A percentile compares a stretch with the other conserved stretches of the same genome.
These are phyloP conservation scores for Orthonychiurus folsomi DNA, from an alignment of 2,888 invertebrate species.

Conservation along the genomic window DNA sequence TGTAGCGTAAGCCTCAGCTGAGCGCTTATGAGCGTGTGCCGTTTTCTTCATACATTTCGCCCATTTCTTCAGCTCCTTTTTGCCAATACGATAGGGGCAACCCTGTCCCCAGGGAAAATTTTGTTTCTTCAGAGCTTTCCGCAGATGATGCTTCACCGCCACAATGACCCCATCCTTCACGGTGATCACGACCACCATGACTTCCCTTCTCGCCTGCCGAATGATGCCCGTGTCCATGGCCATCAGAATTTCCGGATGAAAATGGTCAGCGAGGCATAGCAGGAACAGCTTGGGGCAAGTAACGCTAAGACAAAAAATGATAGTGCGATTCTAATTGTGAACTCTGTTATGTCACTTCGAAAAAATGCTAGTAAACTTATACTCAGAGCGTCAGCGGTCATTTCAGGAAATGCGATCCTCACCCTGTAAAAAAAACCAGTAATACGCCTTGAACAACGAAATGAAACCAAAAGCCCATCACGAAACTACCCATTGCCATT, in stretches of 20 bases:
- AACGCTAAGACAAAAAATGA: not conserved
- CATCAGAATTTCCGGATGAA: constrained; percentile 14
- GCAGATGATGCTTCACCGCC: constrained; percentile 12
- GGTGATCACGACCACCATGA: constrained; percentile 7
- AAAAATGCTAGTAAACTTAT: constrained; percentile 18
- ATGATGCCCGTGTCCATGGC: constrained; percentile 20
- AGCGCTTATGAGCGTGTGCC: constrained; percentile 25
- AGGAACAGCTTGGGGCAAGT: not conserved
- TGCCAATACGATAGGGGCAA: constrained; percentile 34
- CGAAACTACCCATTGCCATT: too few relatives aligned
- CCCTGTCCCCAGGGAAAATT: constrained; percentile 8
- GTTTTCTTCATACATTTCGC: constrained; percentile 33
- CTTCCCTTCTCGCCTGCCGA: constrained; percentile 8
- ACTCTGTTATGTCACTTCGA: not conserved
- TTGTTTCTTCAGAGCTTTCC: constrained; percentile 4
- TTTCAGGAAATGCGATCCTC: constrained; percentile 52
- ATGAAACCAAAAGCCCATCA: too few relatives aligned
- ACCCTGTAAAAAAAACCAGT: too few relatives aligned
- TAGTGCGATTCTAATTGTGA: not conserved
- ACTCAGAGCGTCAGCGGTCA: constrained; percentile 29
- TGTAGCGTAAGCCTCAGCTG: constrained; percentile 32
- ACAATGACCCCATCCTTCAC: constrained; percentile 11
- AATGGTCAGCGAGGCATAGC: constrained; percentile 5
- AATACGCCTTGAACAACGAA: too few relatives aligned
- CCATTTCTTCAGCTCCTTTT: constrained; percentile 33